Percentiles rank a stretch among this genome's conserved stretches.
phyloP scores from a whole-genome alignment of 2,797 vertebrate genomes.

The Cetoscarus ocellatus region DNA sequence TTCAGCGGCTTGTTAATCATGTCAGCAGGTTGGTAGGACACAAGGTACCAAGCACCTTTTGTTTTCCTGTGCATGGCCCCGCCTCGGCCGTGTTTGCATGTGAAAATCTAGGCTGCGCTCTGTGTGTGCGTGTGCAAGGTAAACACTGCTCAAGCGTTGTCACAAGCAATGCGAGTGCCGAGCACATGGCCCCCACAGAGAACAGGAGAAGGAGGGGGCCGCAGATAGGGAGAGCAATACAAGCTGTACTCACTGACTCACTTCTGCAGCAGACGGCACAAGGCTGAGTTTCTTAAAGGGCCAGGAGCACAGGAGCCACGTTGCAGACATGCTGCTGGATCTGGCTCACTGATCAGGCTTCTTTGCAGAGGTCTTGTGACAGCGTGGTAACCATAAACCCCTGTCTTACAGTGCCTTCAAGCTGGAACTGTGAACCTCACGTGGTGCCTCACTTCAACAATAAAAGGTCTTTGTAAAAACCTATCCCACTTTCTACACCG shows the following conservation, averaged over 20 bases:
- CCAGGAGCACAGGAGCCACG: slow-evolving; percentile 71
- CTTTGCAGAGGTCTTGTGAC: slow-evolving; percentile 74
- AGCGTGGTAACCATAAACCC: slow-evolving; percentile 66
- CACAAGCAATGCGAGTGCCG: slow-evolving; percentile 76
- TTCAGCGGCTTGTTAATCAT: slow-evolving; percentile 46
- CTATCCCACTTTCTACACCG: slow-evolving; percentile 9
- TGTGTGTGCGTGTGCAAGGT: slow-evolving; percentile 48
- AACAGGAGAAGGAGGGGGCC: slow-evolving; percentile 57
- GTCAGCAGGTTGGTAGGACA: slow-evolving; percentile 55
- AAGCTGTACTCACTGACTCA: slow-evolving; percentile 80
- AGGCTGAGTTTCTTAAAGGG: slow-evolving; percentile 77
- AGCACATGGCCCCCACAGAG: slow-evolving; percentile 77
- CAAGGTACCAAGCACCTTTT: slow-evolving; percentile 54
- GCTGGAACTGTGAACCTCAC: slow-evolving; percentile 60
- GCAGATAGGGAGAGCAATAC: slow-evolving; percentile 64
- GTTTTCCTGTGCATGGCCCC: slow-evolving; percentile 55
- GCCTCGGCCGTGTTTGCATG: slow-evolving; percentile 33
- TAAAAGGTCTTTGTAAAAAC: slow-evolving; percentile 35
- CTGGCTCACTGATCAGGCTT: slow-evolving; percentile 44
- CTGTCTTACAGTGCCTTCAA: slow-evolving; percentile 59
- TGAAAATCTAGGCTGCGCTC: slow-evolving; percentile 51
- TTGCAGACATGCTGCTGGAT: slow-evolving; percentile 71
- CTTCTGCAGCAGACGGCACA: slow-evolving; percentile 75
- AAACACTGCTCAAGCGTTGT: slow-evolving; percentile 70
- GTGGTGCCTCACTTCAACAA: slow-evolving; percentile 53